A percentile compares a stretch with the other conserved stretches of the same genome.
phyloP scores from a whole-genome alignment of 1,140 invertebrate genomes.

The Oscheius sp. region DNA sequence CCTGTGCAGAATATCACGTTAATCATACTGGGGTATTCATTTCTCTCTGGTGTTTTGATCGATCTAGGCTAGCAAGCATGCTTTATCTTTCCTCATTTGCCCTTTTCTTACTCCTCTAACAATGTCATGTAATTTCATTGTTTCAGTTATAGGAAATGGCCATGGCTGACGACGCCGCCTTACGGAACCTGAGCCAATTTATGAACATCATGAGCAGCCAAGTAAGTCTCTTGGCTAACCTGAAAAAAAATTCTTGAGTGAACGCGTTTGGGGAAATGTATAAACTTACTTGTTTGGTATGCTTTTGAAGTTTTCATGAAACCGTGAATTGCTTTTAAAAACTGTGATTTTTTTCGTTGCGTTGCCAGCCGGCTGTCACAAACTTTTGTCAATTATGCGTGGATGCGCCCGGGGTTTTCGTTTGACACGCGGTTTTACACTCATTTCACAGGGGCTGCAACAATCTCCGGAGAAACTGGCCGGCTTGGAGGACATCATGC shows the following conservation, averaged over 20 bases:
- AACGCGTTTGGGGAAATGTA: too few species aligned
- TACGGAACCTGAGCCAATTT: not conserved
- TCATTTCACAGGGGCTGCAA: not conserved
- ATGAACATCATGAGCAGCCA: not conserved
- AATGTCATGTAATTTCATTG: not conserved
- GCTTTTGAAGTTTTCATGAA: too few species aligned
- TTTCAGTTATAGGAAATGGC: too few species aligned
- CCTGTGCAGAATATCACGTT: too few species aligned
- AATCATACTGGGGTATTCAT: too few species aligned
- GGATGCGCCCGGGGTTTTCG: not conserved
- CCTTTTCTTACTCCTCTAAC: not conserved
- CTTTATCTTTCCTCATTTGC: not conserved
- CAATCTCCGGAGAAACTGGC: conserved; percentile 3
- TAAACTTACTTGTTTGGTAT: too few species aligned
- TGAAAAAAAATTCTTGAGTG: too few species aligned
- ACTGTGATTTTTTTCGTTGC: not conserved
- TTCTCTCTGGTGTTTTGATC: too few species aligned
- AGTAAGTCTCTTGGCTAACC: too few species aligned
- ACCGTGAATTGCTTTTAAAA: too few species aligned
- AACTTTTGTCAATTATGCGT: too few species aligned
- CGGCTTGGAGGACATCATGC: not conserved
- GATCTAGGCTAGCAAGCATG: too few species aligned
- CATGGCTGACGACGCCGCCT: not conserved
- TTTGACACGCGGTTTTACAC: not conserved
- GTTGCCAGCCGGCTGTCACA: not conserved